phyloP scores from a whole-genome alignment of 2,113 vertebrate species.

The Calypte anna region DNA sequence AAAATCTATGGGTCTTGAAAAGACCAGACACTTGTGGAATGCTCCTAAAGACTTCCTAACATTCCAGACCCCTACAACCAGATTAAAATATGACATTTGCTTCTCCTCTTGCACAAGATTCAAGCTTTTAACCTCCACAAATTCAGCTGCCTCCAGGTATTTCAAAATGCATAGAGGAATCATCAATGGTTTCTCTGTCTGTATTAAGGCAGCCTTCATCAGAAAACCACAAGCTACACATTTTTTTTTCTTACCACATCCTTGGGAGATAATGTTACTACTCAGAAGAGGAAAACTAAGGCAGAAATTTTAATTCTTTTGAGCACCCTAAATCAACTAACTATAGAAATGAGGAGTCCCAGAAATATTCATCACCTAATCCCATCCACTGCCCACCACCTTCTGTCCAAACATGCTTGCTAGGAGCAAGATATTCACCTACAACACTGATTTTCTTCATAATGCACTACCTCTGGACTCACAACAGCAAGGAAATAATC shows the following conservation, averaged over 20 bases:
- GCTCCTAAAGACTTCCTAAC: not conserved
- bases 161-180: not conserved
- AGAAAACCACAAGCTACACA: constrained; percentile 27
- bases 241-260: not conserved
- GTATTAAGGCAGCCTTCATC: not conserved
- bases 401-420: not conserved
- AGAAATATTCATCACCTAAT: not conserved
- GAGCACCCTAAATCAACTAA: not conserved
- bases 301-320: not conserved
- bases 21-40: not conserved
- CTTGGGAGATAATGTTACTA: not conserved
- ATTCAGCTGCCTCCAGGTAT: not conserved
- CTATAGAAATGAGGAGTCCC: not conserved
- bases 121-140: not conserved
- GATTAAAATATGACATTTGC: not conserved
- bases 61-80: not conserved
- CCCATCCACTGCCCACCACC: not conserved
- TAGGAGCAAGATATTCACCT: not conserved
- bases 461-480: not conserved
- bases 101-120: not conserved
- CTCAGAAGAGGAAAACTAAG: not conserved
- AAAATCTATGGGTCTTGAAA: not conserved
- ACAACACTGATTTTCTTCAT: not conserved
- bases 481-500: not conserved
- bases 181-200: not conserved